These are phyloP conservation scores for Trissolcus basalis DNA, from an alignment of 1,140 invertebrate species.

Conservation along the genomic window DNA sequence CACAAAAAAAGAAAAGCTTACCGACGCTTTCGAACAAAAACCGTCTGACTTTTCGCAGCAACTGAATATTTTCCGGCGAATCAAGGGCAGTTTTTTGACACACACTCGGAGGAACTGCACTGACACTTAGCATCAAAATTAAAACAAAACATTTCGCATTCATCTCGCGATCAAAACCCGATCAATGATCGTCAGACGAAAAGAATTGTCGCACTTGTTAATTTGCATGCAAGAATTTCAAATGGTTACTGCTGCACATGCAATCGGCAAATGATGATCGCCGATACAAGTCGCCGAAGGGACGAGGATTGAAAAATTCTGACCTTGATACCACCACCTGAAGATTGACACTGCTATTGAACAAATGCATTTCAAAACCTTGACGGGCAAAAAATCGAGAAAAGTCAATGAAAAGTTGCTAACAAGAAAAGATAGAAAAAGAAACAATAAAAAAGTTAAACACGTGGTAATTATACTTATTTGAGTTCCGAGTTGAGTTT, in stretches of 20 bases:
- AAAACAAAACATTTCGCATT: not conserved
- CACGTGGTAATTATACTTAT: not conserved
- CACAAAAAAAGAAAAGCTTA: constrained; percentile 42
- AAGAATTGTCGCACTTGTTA: constrained; percentile 4
- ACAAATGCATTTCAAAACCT: constrained; percentile 41
- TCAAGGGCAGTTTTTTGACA: constrained; percentile 59
- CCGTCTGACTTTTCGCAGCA: constrained; percentile 44
- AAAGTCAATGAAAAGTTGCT: constrained; percentile 13
- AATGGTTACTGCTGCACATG: constrained; percentile 27
- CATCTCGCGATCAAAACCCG: not conserved
- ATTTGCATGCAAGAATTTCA: constrained; percentile 1
- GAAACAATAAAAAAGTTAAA: not conserved
- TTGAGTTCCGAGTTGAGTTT: not conserved
- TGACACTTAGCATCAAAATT: constrained; percentile 5
- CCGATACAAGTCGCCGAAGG: constrained; percentile 49
- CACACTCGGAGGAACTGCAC: not conserved
- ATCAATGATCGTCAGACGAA: not conserved
- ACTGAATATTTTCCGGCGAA: constrained; percentile 32
- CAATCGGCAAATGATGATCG: constrained; percentile 48
- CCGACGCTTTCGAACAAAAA: constrained; percentile 46
- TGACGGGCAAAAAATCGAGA: constrained; percentile 28
- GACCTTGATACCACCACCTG: constrained; percentile 58
- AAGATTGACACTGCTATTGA: constrained; percentile 38
- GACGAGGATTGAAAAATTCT: constrained; percentile 52
- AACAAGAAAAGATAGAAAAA: not conserved